A percentile compares a stretch with the other conserved stretches of the same genome.
Evolutionary conservation across 1,140 invertebrate genomes (phyloP).

Genomic region (Drepana arcuata): DNA sequence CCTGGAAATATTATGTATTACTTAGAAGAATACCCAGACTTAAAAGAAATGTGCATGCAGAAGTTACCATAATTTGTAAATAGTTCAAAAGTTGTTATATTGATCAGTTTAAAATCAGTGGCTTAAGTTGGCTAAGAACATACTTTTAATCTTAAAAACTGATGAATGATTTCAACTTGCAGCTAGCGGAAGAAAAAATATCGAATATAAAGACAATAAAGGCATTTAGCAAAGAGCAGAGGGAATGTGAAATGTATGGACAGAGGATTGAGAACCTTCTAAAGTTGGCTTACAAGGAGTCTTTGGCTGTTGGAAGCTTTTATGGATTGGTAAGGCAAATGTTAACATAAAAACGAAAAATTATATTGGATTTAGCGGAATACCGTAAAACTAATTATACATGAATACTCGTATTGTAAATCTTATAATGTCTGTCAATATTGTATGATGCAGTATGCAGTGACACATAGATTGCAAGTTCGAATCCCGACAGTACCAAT

Average conservation of each 20-base stretch:
- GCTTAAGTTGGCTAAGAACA: too few species aligned
- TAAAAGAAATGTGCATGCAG: too few species aligned
- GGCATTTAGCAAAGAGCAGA: slow-evolving; percentile 89
- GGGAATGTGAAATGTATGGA: slow-evolving; percentile 82
- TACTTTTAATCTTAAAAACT: too few species aligned
- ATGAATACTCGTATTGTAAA: background rate
- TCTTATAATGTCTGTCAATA: background rate
- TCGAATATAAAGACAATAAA: slow-evolving; percentile 96
- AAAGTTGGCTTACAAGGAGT: slow-evolving; percentile 88
- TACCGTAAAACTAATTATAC: background rate
- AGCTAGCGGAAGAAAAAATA: slow-evolving; percentile 93
- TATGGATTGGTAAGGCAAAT: slow-evolving; percentile 86
- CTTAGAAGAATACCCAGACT: too few species aligned
- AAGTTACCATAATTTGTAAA: too few species aligned
- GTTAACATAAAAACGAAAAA: background rate
- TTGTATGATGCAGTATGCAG: too few species aligned
- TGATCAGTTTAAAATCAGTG: too few species aligned
- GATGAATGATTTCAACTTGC: too few species aligned
- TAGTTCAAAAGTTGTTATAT: too few species aligned
- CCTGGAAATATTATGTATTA: too few species aligned
- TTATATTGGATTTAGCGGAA: background rate
- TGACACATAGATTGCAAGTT: too few species aligned
- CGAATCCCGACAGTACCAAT: too few species aligned
- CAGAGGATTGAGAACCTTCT: slow-evolving; percentile 83
- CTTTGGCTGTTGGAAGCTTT: slow-evolving; percentile 89